These are phyloP conservation scores for Hemicordylus capensis DNA, from an alignment of 2,113 vertebrate genomes.

Conservation along the genomic window DNA sequence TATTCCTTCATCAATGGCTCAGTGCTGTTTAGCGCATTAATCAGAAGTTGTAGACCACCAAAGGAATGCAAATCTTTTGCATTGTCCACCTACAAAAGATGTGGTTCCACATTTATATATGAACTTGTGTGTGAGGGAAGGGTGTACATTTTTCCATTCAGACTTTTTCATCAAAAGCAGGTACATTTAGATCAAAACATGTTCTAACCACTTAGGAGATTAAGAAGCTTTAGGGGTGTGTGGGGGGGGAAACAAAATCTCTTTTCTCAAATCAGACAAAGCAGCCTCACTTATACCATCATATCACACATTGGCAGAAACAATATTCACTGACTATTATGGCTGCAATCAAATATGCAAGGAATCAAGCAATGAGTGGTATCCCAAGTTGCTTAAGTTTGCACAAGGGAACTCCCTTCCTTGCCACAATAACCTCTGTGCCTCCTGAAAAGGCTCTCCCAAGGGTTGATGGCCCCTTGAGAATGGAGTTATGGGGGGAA, in stretches of 20 bases:
- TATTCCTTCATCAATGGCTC: slow-evolving; percentile 84
- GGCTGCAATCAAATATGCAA: background rate
- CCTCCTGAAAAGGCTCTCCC: too few species aligned
- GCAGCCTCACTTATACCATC: accelerated
- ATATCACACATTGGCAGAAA: background rate
- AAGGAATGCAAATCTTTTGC: slow-evolving; percentile 87
- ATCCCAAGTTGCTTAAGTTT: too few species aligned
- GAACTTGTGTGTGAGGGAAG: background rate
- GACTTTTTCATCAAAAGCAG: background rate
- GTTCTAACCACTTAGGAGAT: background rate
- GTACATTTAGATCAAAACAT: accelerated
- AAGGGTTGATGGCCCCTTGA: too few species aligned
- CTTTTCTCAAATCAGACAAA: accelerated
- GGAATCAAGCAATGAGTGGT: too few species aligned
- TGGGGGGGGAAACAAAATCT: accelerated
- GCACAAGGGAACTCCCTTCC: too few species aligned
- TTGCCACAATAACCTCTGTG: too few species aligned
- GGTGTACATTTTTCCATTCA: background rate
- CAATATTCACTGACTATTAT: background rate
- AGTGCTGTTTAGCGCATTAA: slow-evolving; percentile 85
- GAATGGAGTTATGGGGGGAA: too few species aligned
- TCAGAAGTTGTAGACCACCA: slow-evolving; percentile 86
- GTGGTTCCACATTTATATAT: background rate
- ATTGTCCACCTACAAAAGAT: slow-evolving; percentile 89
- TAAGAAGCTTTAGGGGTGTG: background rate